Percentiles rank a stretch among this genome's conserved stretches.
Conservation (phyloP, 2,888 invertebrate species). For the Synergus gifuensis region DNA sequence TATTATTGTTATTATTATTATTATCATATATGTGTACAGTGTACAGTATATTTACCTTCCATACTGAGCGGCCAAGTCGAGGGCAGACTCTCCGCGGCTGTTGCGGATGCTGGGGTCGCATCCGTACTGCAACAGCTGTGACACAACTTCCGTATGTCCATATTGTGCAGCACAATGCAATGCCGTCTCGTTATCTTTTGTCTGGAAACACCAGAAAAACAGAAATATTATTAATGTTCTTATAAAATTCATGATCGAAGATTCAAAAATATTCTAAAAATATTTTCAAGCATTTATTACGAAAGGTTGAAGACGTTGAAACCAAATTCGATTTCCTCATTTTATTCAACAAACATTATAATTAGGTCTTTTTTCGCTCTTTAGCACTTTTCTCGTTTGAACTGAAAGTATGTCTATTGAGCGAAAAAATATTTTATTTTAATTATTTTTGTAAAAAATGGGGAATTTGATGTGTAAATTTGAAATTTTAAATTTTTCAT, state of each 20-base stretch:
- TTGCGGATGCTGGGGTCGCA: conserved; percentile 94
- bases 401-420: too few species aligned
- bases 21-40: background rate
- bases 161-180: conserved; percentile 96
- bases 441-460: too few species aligned
- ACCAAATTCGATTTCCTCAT: too few species aligned
- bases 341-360: too few species aligned
- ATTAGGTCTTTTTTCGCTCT: too few species aligned
- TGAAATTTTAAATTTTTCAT: too few species aligned
- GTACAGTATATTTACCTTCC: conserved; percentile 82
- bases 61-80: conserved; percentile 96
- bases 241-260: conserved; percentile 32
- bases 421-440: too few species aligned
- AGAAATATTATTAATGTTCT: conserved; percentile 22
- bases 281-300: background rate
- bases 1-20: too few species aligned
- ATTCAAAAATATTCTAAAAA: conserved; percentile 12
- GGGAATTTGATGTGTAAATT: too few species aligned
- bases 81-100: conserved; percentile 91
- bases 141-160: conserved; percentile 92
- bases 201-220: conserved; percentile 79
- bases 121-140: conserved; percentile 88
- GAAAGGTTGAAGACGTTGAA: background rate
- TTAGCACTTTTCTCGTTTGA: too few species aligned
- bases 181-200: conserved; percentile 94